Evolutionary conservation across 2,888 invertebrate genomes (phyloP), one percentile per base, ranked within the genome.

Genomic region (Stenodera caucasica): DNA sequence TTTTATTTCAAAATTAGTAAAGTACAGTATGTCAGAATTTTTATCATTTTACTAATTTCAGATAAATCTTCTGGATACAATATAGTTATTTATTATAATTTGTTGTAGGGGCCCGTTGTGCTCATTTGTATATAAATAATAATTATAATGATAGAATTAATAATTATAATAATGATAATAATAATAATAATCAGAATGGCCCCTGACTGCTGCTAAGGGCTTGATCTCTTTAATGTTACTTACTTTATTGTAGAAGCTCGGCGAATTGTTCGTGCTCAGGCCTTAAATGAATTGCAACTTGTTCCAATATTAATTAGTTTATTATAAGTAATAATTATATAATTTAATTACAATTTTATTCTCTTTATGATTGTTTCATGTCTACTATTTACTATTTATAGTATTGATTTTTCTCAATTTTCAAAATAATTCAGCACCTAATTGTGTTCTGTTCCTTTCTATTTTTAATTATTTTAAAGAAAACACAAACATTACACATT

Each of bases 171-270:
- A 45, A 45, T 45, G 6, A 33, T n/a, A 33, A 33, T n/a, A 33
- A 7, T 21, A 45, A 45, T 23, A n/a, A 23, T 45, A 45, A 45
- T 45, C 9, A 8, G 9, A 61, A 70, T 72, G 72, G 72, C 72
- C 73, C 71, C 70, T 70, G 70, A 73, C 68, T 75, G 72, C 73
- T 74, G 69, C 69, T 68, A 74, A 72, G 73, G 75, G 76, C 75
- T 75, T 76, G 76, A 76, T 76, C 76, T 76, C 76, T 74, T 70
- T 71, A 70, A 71, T 71, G 71, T 72, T 72, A 74, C 72, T 72
- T 71, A 70, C 68, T 72, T 72, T 63, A 60, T 26, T 59, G 63
- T 63, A 60, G 60, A 60, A 60, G 60, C 60, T 63, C 60, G 63
- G 52, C 63, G 53, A 45, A 50, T 63, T 55, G 60, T 53, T 63